Base-by-base conservation (phyloP, 2,113 vertebrate genomes). In the Solenodon paradoxus region DNA sequence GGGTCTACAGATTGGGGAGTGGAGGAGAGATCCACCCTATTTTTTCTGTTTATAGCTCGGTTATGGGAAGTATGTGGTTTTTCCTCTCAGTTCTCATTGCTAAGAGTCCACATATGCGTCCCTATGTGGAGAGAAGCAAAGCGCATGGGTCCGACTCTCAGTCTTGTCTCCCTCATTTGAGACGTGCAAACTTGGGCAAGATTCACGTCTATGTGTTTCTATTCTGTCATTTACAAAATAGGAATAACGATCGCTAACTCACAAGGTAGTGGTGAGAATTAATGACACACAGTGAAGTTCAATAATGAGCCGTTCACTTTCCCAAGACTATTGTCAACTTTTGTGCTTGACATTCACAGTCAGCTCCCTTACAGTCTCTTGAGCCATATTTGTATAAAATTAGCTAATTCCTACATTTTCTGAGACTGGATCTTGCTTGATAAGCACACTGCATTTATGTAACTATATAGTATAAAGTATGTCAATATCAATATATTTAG, bases 231-330 rank as follows among this genome's bases (percentile, higher is more conserved):
- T 95, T 81, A 89, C 69, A 77, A 85, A 95, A 84, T 64, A 89
- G 26, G 57, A 88, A 85, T 53, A 55, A 82, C 78, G 63, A 77
- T 59, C n/a, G 85, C 32, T 63, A 85, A 92, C 61, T 93, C 30
- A 78, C 63, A 85, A 87, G 38, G 40, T 64, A 93, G 68, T 66
- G 92, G 61, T 92, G 71, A 92, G 72, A 80, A 95, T 90, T 83
- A 90, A 74, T 61, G 38, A 64, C 88, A 85, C 19, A 68, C 2
- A 95, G 19, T 16, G 59, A 77, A 66, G 59, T 24, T 92, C 89
- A 92, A 32, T 89, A 79, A 91, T 79, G 11, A 95, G 19, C 49
- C 40, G 66, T 35, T 84, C 51, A 15, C 49, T 79, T 89, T 51
- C 59, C 53, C 10, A 80, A 94, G 35, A 82, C 85, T 26, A 92